Conservation (phyloP, 2,888 invertebrate genomes). For the Hirtodrosophila cameraria region DNA sequence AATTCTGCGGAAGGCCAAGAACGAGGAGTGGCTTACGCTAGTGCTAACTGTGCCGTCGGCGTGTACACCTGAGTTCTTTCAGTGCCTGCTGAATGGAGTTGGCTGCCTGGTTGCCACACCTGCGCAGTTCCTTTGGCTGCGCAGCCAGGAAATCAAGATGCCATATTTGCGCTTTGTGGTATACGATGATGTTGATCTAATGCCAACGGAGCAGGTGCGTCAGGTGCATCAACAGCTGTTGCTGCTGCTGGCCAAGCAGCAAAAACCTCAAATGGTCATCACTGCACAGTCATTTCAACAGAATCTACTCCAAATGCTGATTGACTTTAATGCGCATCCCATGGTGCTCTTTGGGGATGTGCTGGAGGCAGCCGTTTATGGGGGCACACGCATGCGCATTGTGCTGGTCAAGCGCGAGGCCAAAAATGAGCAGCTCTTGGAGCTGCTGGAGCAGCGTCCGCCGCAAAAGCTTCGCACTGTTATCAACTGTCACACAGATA, state of each 20-base stretch:
- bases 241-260: not conserved
- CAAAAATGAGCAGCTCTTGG: conserved; percentile 31
- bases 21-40: conserved; percentile 26
- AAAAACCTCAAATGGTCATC: conserved; percentile 47
- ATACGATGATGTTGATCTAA: conserved; percentile 61
- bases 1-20: conserved; percentile 30
- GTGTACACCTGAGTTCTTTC: conserved; percentile 19
- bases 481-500: conserved; percentile 42
- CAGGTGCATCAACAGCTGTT: conserved; percentile 31
- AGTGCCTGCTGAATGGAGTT: conserved; percentile 50
- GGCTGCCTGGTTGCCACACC: conserved; percentile 58
- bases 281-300: conserved; percentile 31
- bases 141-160: conserved; percentile 18
- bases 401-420: not conserved
- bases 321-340: conserved; percentile 20
- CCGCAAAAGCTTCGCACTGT: conserved; percentile 53
- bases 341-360: conserved; percentile 59
- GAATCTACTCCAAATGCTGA: conserved; percentile 20
- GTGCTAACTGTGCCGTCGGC: conserved; percentile 43
- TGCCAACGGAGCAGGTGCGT: conserved; percentile 27
- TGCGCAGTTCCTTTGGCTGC: conserved; percentile 47
- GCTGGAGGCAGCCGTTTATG: conserved; percentile 64
- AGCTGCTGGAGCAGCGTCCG: conserved; percentile 35
- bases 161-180: conserved; percentile 37
- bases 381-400: conserved; percentile 36